Percentiles rank a stretch among this genome's conserved stretches.
phyloP scores from a whole-genome alignment of 2,797 vertebrate genomes.

The Triplophysa bombifrons region DNA sequence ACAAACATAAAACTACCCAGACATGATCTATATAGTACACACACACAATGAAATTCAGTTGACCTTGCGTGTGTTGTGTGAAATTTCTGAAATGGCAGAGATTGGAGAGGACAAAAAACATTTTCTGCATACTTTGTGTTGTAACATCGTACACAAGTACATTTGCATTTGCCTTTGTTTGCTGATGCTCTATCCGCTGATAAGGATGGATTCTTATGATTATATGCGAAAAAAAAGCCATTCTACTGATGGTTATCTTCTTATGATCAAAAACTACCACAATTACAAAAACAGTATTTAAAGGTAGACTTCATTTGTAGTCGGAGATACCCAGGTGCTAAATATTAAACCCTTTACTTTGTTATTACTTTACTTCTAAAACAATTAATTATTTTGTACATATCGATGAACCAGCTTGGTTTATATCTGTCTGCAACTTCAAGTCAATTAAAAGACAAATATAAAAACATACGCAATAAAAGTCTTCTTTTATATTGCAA shows the following conservation, averaged over 20 bases:
- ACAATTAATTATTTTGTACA: too few relatives aligned
- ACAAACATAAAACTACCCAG: conserved; percentile 48
- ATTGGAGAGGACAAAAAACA: background rate
- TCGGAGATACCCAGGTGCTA: background rate
- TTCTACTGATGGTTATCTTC: background rate
- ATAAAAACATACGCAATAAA: background rate
- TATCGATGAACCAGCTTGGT: too few relatives aligned
- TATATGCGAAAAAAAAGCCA: background rate
- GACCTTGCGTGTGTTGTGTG: background rate
- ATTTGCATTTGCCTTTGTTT: background rate
- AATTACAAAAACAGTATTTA: background rate
- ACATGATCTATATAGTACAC: conserved; percentile 23
- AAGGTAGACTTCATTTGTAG: background rate
- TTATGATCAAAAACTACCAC: too few relatives aligned
- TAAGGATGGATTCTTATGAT: background rate
- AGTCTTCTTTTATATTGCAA: background rate
- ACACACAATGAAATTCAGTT: background rate
- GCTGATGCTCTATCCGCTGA: background rate
- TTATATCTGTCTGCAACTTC: too few relatives aligned
- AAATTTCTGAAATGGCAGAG: background rate
- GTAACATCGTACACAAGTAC: background rate
- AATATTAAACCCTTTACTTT: too few relatives aligned
- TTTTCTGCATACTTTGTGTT: background rate
- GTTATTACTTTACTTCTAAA: too few relatives aligned
- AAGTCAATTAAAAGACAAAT: too few relatives aligned